Evolutionary conservation across 1,140 invertebrate genomes (phyloP), one percentile per base, ranked within the genome.

Genomic region (Archegozetes longisetosus): DNA sequence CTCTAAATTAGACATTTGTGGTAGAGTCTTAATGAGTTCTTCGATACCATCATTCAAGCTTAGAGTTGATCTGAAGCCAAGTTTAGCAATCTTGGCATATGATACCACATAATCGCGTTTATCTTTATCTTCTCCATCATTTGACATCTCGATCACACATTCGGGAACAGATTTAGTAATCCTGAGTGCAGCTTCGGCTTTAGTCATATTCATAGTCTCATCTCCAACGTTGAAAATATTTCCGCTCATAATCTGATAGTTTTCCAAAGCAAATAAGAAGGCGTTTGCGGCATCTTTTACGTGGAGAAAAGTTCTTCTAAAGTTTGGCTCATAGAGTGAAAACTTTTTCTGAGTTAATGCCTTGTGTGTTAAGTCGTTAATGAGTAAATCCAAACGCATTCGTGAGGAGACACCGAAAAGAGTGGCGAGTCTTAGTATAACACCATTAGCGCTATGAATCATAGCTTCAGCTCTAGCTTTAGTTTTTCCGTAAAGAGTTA

Each of bases 331-430:
- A 48, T 68, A 68, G 0, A 68, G n/a, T 14, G 63, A 62, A 54
- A 68, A 62, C 6, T 55, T 6, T 40, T 61, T 48, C 13, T 56
- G 32, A 1, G 9, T 62, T 23, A 68, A 51, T 12, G 67, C 64
- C 29, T 52, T 57, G 26, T 62, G 47, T 2, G 64, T 64, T 14
- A 68, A 59, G 46, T 68, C 64, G 22, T 68, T 68, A 40, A 68
- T 58, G 2, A 68, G 48, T 6, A 68, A 53, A 60, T 68, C 68
- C 12, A 68, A 47, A n/a, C 68, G 52, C 53, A 68, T 62, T 27
- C 68, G 65, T 2, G 66, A 67, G 0, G 68, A 68, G 13, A 67
- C 62, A 14, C 68, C 68, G 26, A 68, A 68, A 17, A 68, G 57
- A 2, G 67, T 68, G 25, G 66, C 68, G 51, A 68, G 27, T 52